Evolutionary conservation across 2,888 invertebrate species (phyloP).

Genomic region (Suillia variegata): DNA sequence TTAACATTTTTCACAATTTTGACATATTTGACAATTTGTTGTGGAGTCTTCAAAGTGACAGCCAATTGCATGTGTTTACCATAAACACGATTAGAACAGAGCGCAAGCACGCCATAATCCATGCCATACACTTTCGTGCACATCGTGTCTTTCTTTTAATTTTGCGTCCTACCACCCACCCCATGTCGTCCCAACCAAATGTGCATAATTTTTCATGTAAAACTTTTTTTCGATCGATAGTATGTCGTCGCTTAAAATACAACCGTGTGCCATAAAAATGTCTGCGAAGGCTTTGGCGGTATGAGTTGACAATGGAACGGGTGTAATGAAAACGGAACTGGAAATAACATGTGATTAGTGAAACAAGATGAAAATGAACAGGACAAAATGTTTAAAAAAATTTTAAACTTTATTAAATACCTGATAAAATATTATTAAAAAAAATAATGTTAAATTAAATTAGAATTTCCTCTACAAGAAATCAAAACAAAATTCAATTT

Average conservation of each 20-base stretch:
- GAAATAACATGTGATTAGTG: constrained; percentile 34
- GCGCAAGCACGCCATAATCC: not conserved
- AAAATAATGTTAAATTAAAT: too few species aligned
- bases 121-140: not conserved
- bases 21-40: too few species aligned
- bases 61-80: not conserved
- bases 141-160: not conserved
- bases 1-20: too few species aligned
- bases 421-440: constrained; percentile 12
- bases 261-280: constrained; percentile 17
- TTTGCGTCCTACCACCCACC: not conserved
- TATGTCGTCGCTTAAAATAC: constrained; percentile 14
- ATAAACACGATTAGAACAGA: not conserved
- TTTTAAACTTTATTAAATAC: constrained; percentile 25
- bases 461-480: too few species aligned
- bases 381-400: constrained; percentile 7
- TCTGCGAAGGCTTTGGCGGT: constrained; percentile 10
- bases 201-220: not conserved
- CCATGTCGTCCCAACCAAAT: not conserved
- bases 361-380: constrained; percentile 27
- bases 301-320: constrained; percentile 2
- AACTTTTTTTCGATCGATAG: constrained; percentile 18
- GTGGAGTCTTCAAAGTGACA: too few species aligned
- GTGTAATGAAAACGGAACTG: not conserved
- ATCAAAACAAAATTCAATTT: too few species aligned